Base-by-base conservation (phyloP, 2,113 vertebrate genomes). In the Epinephelus lanceolatus region DNA sequence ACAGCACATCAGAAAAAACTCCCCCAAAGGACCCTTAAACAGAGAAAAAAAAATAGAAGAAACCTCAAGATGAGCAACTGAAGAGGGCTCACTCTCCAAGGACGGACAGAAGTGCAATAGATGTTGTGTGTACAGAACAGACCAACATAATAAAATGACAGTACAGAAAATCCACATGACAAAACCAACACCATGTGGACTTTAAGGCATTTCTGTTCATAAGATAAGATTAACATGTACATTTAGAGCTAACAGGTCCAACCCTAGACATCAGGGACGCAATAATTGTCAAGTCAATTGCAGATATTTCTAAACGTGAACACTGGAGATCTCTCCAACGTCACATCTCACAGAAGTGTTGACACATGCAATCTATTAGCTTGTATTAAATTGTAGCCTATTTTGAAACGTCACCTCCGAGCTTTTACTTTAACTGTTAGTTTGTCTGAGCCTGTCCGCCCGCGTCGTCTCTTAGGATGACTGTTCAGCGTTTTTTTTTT, bases 391-490 rank as follows among this genome's bases (percentile, higher is more conserved):
- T 45, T n/a, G 6, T 72, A 7, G 4, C 23, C 57, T 56, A 13
- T 63, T 14, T 11, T 52, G 1, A n/a, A 11, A 19, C 30, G 56
- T 74, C 53, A n/a, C 37, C 60, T 79, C 66, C 10, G 27, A 63
- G 71, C 66, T 61, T 53, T 71, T 23, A 18, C 12, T 80, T 74
- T 30, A 72, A 72, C 69, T 45, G 6, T 37, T 37, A 47, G 66
- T 71, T 51, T 62, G 55, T 71, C 69, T 71, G 19, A 49, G 60
- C 61, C 42, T 67, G 40, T 76, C 78, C 80, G 56, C 21, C 60
- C 47, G 61, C 30, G 0, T 7, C 12, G 19, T 59, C 74, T 88
- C 83, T 11, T 12, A 30, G 67, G 81, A 57, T 2, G 40, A 51
- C 82, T 57, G 23, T 62, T 75, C 49, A 66, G 57, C 69, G 76